Conservation (phyloP, 2,888 invertebrate species). For the Hirtodrosophila alboralis region DNA sequence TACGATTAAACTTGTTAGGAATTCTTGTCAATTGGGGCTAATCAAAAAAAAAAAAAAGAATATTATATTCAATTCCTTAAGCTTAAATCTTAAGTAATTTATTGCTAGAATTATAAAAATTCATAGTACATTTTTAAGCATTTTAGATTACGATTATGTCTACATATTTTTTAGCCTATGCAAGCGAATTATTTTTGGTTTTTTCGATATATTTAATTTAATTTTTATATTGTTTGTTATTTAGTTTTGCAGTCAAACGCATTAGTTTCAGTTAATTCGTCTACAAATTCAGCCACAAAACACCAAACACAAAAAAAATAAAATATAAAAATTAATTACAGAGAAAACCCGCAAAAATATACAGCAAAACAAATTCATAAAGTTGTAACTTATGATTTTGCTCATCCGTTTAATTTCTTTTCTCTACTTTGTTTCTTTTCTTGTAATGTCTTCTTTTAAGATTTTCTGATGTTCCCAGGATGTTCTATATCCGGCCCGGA, state of each 20-base stretch:
- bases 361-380: constrained; percentile 58
- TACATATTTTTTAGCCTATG: constrained; percentile 34
- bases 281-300: constrained; percentile 59
- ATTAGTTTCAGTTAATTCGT: constrained; percentile 60
- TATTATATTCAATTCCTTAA: constrained; percentile 20
- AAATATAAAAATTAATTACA: constrained; percentile 14
- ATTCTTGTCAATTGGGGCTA: constrained; percentile 24
- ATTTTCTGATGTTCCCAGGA: constrained; percentile 91
- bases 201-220: constrained; percentile 6
- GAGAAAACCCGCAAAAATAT: constrained; percentile 21
- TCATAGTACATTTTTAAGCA: too few species aligned
- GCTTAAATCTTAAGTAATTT: constrained; percentile 33
- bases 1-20: constrained; percentile 11
- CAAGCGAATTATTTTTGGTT: constrained; percentile 36
- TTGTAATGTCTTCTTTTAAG: constrained; percentile 87
- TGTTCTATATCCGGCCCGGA: constrained; percentile 99
- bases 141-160: constrained; percentile 39
- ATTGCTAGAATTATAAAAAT: constrained; percentile 27
- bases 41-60: constrained; percentile 1
- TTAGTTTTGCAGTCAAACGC: constrained; percentile 42
- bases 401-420: constrained; percentile 70
- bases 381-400: constrained; percentile 68
- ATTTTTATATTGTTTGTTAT: constrained; percentile 18
- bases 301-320: constrained; percentile 41
- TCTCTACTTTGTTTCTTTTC: constrained; percentile 74